Percentiles rank a stretch among this genome's conserved stretches.
Conservation (phyloP, 2,113 vertebrate species). For the Carollia perspicillata region DNA sequence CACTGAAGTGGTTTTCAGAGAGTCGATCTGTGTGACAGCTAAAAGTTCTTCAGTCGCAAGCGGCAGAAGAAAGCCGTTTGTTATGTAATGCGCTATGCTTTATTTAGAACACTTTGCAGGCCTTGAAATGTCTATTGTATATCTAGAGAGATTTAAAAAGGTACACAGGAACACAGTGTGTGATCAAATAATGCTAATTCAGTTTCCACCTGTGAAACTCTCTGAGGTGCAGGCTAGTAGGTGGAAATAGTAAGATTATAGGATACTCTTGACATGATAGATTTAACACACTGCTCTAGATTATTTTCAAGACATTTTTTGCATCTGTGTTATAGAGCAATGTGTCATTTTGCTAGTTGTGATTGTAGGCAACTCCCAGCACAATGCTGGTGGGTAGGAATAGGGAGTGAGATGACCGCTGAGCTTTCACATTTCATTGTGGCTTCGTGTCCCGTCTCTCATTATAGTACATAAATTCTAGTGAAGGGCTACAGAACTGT, state of each 20-base stretch:
- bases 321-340: background rate
- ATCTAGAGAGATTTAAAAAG: background rate
- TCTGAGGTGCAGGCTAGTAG: background rate
- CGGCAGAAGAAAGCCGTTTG: background rate
- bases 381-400: background rate
- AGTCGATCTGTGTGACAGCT: background rate
- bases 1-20: constrained; percentile 54
- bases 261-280: background rate
- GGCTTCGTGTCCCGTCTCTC: background rate
- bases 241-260: background rate
- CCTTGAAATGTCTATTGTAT: background rate
- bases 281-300: background rate
- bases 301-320: background rate
- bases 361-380: background rate
- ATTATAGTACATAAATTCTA: background rate
- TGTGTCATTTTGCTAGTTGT: background rate
- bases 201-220: background rate
- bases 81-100: constrained; percentile 28
- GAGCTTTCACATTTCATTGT: background rate
- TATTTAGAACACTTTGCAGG: constrained; percentile 16
- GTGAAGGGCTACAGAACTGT: background rate
- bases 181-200: background rate
- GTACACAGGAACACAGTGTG: background rate
- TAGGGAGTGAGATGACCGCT: background rate
- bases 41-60: constrained; percentile 48